Evolutionary conservation across 2,113 vertebrate species (phyloP).

Genomic region (Ondatra zibethicus): DNA sequence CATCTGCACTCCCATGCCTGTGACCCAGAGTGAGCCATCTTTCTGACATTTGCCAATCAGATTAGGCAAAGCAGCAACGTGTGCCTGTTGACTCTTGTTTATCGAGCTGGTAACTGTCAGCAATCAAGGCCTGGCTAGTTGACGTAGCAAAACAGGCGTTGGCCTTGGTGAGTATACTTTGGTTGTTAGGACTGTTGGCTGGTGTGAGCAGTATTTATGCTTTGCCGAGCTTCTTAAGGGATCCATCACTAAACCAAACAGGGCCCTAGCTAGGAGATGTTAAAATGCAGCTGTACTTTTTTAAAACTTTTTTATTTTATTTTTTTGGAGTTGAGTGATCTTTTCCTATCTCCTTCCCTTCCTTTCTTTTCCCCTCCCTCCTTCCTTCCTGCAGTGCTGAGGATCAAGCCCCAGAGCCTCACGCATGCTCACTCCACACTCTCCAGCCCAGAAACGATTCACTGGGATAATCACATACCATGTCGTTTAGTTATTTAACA

Average conservation of each 20-base stretch:
- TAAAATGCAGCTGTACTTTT: background rate
- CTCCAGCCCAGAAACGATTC: background rate
- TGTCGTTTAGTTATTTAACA: background rate
- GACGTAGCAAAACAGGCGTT: background rate
- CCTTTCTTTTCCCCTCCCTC: no score
- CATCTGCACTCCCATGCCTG: background rate
- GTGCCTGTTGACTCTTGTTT: background rate
- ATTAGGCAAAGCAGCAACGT: background rate
- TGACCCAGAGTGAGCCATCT: background rate
- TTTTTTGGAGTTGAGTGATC: background rate
- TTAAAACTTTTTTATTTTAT: background rate
- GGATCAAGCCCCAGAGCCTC: background rate
- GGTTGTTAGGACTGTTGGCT: background rate
- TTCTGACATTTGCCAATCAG: constrained; percentile 24
- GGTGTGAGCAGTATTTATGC: background rate
- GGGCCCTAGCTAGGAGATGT: background rate
- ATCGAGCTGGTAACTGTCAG: background rate
- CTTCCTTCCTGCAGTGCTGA: background rate
- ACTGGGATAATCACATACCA: background rate
- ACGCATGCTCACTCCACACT: no score
- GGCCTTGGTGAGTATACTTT: background rate
- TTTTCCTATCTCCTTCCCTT: background rate
- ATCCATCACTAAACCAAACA: background rate
- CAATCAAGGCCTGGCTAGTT: background rate
- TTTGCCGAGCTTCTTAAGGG: background rate